Conservation (phyloP, 2,888 invertebrate species). For the Sesia bembeciformis region DNA sequence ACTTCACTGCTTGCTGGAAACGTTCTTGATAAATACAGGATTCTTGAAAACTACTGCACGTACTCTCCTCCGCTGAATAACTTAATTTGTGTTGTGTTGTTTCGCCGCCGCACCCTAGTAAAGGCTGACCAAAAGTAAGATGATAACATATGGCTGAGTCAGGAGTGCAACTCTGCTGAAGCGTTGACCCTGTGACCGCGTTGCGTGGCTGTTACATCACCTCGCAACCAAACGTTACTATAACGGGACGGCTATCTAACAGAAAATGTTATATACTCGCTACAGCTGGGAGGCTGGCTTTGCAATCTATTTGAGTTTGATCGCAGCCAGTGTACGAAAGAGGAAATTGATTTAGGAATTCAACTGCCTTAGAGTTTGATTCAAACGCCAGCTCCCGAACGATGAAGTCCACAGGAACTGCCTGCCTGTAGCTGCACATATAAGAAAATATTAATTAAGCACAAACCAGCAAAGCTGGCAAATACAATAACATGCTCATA, state of each 20-base stretch:
- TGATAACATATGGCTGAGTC: conserved; percentile 28
- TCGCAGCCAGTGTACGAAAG: conserved; percentile 81
- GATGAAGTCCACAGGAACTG: conserved; percentile 90
- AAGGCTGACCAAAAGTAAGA: conserved; percentile 52
- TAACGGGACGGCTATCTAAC: conserved; percentile 47
- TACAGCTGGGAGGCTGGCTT: conserved; percentile 80
- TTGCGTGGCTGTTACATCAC: conserved; percentile 50
- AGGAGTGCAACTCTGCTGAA: conserved; percentile 30
- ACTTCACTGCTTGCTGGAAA: conserved; percentile 4
- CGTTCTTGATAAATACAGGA: conserved; percentile 7
- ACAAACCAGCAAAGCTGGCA: conserved; percentile 46
- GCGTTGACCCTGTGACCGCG: conserved; percentile 30
- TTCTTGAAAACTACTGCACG: conserved; percentile 8
- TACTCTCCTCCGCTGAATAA: conserved; percentile 21
- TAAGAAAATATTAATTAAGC: conserved; percentile 56
- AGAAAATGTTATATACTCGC: conserved; percentile 72
- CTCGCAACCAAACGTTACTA: conserved; percentile 53
- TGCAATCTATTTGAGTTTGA: conserved; percentile 90
- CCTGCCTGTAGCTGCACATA: conserved; percentile 94
- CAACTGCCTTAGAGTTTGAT: conserved; percentile 86
- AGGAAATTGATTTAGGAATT: conserved; percentile 90
- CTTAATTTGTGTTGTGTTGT: conserved; percentile 26
- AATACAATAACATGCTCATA: neutral
- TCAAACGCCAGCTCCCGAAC: conserved; percentile 91
- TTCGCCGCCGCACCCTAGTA: conserved; percentile 48